phyloP scores from a whole-genome alignment of 92 coral and sea anemone genomes.

The Umimayanthus chanpuru region DNA sequence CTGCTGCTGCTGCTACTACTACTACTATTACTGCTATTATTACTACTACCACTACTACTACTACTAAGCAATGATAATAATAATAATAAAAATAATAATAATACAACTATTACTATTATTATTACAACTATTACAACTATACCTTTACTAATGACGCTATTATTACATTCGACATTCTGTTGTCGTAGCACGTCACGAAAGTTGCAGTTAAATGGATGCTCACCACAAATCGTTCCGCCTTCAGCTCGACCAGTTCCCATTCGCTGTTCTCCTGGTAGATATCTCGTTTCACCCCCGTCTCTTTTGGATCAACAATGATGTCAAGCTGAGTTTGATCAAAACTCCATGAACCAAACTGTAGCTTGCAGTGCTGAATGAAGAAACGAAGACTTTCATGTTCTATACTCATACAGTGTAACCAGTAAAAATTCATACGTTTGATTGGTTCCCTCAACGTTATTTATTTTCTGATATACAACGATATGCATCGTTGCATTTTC shows the following conservation, averaged over 20 bases:
- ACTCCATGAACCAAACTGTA: conserved; percentile 84
- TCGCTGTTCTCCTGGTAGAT: conserved; percentile 70
- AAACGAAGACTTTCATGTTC: not conserved
- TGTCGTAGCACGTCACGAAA: not conserved
- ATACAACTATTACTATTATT: conserved; percentile 23
- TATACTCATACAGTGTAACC: no score
- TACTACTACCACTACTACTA: conserved; percentile 19
- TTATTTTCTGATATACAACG: no score
- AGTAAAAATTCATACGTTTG: no score
- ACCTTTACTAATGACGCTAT: not conserved
- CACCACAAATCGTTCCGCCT: conserved; percentile 51
- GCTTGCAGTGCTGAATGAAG: conserved; percentile 41
- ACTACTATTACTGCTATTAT: conserved; percentile 38
- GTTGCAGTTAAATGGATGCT: not conserved
- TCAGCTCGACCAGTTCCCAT: conserved; percentile 65
- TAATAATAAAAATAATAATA: conserved; percentile 41
- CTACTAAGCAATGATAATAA: conserved; percentile 52
- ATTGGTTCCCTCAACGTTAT: no score
- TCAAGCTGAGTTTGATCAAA: conserved; percentile 73
- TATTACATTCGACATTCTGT: not conserved
- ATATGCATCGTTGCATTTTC: no score
- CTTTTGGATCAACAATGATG: conserved; percentile 48
- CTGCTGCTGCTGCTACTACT: not conserved
- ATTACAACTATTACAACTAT: not conserved
- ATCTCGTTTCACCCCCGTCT: conserved; percentile 64